A percentile compares a stretch with the other conserved stretches of the same genome.
Conservation (phyloP, 53 echinoderm and acorn worm genomes). For the Pentamera pediparva region DNA sequence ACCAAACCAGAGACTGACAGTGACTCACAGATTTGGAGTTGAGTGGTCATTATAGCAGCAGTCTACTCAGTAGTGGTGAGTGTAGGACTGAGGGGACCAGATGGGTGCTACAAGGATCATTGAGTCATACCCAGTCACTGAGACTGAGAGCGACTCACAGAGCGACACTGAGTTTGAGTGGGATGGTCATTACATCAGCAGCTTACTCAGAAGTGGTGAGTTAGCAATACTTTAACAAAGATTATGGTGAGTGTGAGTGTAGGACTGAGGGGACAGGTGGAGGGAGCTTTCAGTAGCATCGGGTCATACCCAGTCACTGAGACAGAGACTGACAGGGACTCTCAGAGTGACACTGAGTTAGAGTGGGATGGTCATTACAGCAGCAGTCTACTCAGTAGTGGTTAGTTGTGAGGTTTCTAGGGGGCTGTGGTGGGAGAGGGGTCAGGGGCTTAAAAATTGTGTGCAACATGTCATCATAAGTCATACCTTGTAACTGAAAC, state of each 20-base stretch:
- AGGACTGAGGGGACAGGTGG: too few relatives aligned
- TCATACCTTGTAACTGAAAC: slow-evolving; percentile 88
- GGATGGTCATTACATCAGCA: slow-evolving; percentile 94
- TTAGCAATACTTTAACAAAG: too few relatives aligned
- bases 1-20: too few relatives aligned
- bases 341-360: slow-evolving; percentile 85
- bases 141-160: slow-evolving; percentile 74
- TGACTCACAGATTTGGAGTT: too few relatives aligned
- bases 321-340: slow-evolving; percentile 89
- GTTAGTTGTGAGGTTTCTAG: slow-evolving; percentile 35
- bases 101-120: too few relatives aligned
- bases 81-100: too few relatives aligned
- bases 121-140: slow-evolving; percentile 67
- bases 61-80: too few relatives aligned
- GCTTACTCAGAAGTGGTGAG: slow-evolving; percentile 92
- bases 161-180: slow-evolving; percentile 85
- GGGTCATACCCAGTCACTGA: slow-evolving; percentile 84
- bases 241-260: too few relatives aligned
- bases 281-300: slow-evolving; percentile 46
- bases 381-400: slow-evolving; percentile 96
- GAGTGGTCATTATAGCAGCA: too few relatives aligned
- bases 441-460: slow-evolving; percentile 51
- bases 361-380: slow-evolving; percentile 99
- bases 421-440: neutral
- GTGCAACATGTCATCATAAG: too few relatives aligned